Percentiles rank a stretch among this genome's conserved stretches.
Evolutionary conservation across 2,797 vertebrate species (phyloP).

Genomic region (Smutsia temminckii): DNA sequence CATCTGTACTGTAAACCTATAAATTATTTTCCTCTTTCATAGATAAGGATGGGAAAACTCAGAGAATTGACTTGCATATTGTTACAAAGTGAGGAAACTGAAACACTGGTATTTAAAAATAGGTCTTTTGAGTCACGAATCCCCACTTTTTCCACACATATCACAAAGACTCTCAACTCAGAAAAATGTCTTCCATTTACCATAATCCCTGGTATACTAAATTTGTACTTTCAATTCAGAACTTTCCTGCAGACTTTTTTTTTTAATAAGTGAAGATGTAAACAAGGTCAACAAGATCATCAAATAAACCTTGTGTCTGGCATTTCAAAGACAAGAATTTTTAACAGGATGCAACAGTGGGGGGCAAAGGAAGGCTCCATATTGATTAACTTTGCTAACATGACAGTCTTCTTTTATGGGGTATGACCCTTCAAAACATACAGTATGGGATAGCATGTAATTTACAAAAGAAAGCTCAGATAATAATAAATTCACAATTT

Average conservation of each 20-base stretch:
- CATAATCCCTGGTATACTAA: neutral
- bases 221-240: neutral
- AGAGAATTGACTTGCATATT: neutral
- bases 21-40: neutral
- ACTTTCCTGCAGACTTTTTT: constrained; percentile 10
- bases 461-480: constrained; percentile 59
- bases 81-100: neutral
- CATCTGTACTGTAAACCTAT: neutral
- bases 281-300: constrained; percentile 59
- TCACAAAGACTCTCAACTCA: neutral
- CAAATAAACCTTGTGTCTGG: neutral
- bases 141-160: neutral
- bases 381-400: constrained; percentile 76
- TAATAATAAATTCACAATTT: constrained; percentile 69
- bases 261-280: constrained; percentile 38
- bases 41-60: neutral
- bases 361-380: constrained; percentile 65
- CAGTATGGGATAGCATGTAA: constrained; percentile 33
- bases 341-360: constrained; percentile 31
- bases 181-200: neutral
- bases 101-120: neutral
- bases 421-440: constrained; percentile 68
- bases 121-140: neutral
- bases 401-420: constrained; percentile 64
- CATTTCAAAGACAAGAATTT: neutral